Conservation (phyloP, 2,797 vertebrate species). For the Rhinichthys osculus region DNA sequence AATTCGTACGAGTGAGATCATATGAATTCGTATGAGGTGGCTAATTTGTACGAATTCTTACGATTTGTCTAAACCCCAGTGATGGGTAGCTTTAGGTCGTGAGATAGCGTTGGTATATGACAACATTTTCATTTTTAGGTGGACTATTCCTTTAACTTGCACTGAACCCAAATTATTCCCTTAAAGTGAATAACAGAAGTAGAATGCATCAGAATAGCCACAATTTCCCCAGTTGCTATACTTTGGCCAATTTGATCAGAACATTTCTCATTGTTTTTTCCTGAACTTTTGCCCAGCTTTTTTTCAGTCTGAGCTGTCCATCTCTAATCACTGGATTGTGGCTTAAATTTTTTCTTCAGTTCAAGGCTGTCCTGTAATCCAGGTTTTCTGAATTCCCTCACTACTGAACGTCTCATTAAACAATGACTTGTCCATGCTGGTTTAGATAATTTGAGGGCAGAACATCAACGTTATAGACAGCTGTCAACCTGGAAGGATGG, state of each 20-base stretch:
- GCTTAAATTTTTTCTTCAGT: background rate
- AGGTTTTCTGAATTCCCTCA: background rate
- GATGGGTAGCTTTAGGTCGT: too few relatives aligned
- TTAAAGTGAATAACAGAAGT: background rate
- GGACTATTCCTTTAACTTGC: background rate
- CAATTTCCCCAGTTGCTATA: background rate
- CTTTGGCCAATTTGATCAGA: background rate
- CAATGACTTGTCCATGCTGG: conserved; percentile 65
- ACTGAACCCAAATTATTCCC: background rate
- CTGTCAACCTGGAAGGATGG: conserved; percentile 69
- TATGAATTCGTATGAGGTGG: too few relatives aligned
- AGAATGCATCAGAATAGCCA: background rate
- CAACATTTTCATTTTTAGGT: background rate
- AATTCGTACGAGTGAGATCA: too few relatives aligned
- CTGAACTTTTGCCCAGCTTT: background rate
- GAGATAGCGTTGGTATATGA: too few relatives aligned
- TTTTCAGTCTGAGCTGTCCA: background rate
- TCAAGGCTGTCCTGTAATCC: background rate
- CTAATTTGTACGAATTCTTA: too few relatives aligned
- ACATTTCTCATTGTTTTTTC: background rate
- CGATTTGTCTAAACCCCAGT: too few relatives aligned
- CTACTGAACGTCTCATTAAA: background rate
- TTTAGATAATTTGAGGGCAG: conserved; percentile 72
- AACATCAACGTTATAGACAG: conserved; percentile 74
- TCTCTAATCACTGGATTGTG: background rate